phyloP scores from a whole-genome alignment of 2,797 vertebrate genomes.

The Phoxinus dragarum region DNA sequence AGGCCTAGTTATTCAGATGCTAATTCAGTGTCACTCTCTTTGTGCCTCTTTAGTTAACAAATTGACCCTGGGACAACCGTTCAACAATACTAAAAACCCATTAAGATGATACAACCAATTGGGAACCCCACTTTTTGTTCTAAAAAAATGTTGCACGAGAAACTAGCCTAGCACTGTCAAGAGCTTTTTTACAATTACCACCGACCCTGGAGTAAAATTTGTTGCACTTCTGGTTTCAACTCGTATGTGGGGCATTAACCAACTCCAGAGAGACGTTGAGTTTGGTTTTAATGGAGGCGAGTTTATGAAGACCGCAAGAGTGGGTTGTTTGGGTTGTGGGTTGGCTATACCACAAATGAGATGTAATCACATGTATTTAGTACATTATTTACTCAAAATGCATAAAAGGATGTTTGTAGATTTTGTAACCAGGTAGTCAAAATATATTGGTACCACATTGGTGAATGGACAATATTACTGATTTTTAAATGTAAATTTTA shows the following conservation, averaged over 20 bases:
- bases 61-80: conserved; percentile 7
- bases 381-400: background rate
- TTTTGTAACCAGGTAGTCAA: background rate
- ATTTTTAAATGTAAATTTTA: no score
- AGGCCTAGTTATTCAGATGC: conserved; percentile 29
- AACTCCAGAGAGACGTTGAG: background rate
- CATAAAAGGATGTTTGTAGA: background rate
- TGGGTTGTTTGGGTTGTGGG: background rate
- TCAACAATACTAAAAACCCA: conserved; percentile 26
- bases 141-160: background rate
- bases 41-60: conserved; percentile 36
- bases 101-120: conserved; percentile 16
- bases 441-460: background rate
- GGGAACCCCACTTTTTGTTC: background rate
- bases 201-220: background rate
- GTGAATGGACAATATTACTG: background rate
- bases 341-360: background rate
- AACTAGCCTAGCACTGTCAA: background rate
- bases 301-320: conserved; percentile 26
- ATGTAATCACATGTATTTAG: background rate
- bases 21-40: conserved; percentile 38
- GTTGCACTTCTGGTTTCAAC: background rate
- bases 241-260: background rate
- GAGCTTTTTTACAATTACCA: conserved; percentile 2
- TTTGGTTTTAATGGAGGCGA: conserved; percentile 5